Evolutionary conservation across 2,797 vertebrate species (phyloP).

Genomic region (Platalea minor): DNA sequence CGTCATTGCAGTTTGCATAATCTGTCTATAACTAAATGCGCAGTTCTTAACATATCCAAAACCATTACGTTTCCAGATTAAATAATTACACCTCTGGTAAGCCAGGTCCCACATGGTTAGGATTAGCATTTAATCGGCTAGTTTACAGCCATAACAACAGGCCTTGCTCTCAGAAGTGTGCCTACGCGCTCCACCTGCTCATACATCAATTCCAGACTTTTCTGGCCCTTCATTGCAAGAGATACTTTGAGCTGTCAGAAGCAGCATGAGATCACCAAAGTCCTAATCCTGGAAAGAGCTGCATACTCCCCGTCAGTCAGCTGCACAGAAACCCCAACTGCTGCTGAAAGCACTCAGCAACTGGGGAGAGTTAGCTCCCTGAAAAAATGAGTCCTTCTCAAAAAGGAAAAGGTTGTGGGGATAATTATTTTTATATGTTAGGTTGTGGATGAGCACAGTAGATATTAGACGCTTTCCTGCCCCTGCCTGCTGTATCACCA

Average conservation of each 20-base stretch:
- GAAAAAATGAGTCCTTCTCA: background rate
- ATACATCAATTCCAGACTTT: background rate
- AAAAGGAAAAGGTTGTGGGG: background rate
- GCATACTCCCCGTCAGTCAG: too few species aligned
- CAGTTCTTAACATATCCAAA: background rate
- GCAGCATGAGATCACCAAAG: background rate
- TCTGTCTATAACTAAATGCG: background rate
- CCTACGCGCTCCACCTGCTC: background rate
- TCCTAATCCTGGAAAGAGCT: background rate
- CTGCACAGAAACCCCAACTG: background rate
- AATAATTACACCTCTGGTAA: constrained; percentile 32
- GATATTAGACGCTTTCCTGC: background rate
- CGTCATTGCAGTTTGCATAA: background rate
- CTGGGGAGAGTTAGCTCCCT: background rate
- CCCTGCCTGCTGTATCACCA: background rate
- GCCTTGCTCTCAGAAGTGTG: background rate
- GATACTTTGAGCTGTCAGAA: background rate
- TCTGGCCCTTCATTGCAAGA: background rate
- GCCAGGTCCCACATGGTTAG: background rate
- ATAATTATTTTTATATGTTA: background rate
- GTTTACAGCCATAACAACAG: constrained; percentile 25
- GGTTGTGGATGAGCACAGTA: background rate
- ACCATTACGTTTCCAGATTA: background rate
- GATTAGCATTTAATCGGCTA: constrained; percentile 15
- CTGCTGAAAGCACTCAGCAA: background rate